These are phyloP conservation scores for Rhynchotus rufescens DNA, from an alignment of 2,797 vertebrate species.

Conservation along the genomic window DNA sequence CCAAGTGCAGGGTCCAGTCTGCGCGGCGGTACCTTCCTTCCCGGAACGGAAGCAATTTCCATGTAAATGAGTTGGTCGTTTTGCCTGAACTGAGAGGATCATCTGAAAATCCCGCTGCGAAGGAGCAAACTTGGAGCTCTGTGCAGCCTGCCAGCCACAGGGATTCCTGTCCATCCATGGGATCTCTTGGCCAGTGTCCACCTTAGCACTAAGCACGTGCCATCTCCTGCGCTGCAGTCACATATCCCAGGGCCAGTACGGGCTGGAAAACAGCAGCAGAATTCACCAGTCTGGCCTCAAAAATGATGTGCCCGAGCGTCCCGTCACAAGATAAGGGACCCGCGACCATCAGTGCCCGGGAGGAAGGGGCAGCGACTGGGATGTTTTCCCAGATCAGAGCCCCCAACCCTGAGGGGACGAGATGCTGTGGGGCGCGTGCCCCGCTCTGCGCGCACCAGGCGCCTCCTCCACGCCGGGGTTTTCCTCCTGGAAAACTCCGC, in stretches of 20 bases:
- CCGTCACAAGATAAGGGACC: not conserved
- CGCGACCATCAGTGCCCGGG: not conserved
- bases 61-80: constrained; percentile 74
- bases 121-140: constrained; percentile 61
- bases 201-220: not conserved
- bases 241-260: not conserved
- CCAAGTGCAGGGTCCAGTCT: constrained; percentile 57
- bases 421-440: too few relatives aligned
- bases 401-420: not conserved
- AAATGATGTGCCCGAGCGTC: fast-evolving
- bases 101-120: constrained; percentile 66
- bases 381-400: constrained; percentile 13
- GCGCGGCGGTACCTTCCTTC: constrained; percentile 62
- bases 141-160: constrained; percentile 32
- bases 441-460: not conserved
- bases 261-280: not conserved
- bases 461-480: not conserved
- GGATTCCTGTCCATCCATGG: constrained; percentile 17
- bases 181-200: constrained; percentile 40
- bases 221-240: not conserved
- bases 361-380: not conserved
- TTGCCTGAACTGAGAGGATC: constrained; percentile 70
- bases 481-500: too few relatives aligned
- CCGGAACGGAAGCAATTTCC: constrained; percentile 71
- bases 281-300: not conserved